Conservation (phyloP, 2,797 vertebrate species). For the Urophycis tenuis region DNA sequence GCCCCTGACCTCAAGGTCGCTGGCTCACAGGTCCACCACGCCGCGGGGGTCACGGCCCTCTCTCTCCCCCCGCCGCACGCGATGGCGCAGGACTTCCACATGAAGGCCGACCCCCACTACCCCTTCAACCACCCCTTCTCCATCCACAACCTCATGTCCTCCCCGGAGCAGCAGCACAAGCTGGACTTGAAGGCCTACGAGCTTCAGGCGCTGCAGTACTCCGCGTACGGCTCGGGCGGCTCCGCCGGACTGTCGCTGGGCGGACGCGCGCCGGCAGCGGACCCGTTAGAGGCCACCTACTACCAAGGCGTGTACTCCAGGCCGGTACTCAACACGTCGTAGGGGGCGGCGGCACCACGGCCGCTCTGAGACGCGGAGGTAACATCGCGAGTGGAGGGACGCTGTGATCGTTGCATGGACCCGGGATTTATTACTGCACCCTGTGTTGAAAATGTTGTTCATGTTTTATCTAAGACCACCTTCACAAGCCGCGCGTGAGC, state of each 20-base stretch:
- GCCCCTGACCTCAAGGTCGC: conserved; percentile 77
- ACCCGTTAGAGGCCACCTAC: conserved; percentile 82
- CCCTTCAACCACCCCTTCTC: conserved; percentile 98
- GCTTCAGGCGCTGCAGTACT: conserved; percentile 78
- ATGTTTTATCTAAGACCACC: background rate
- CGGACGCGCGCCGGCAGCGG: conserved; percentile 58
- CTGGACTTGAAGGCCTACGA: conserved; percentile 98
- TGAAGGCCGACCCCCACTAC: conserved; percentile 94
- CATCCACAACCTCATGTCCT: conserved; percentile 98
- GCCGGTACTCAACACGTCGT: conserved; percentile 96
- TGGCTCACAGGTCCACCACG: conserved; percentile 35
- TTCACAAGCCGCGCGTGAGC: too few species aligned
- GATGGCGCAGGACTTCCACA: conserved; percentile 80
- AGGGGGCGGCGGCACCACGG: conserved; percentile 49
- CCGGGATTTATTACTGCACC: conserved; percentile 53
- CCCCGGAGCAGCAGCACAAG: conserved; percentile 97
- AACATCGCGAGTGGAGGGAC: conserved; percentile 34
- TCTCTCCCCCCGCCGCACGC: conserved; percentile 75
- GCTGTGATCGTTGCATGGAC: conserved; percentile 64
- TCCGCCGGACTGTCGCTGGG: conserved; percentile 38
- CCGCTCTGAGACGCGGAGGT: too few species aligned
- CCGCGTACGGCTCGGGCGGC: conserved; percentile 75
- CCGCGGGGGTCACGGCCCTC: conserved; percentile 77
- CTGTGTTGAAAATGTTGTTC: conserved; percentile 25
- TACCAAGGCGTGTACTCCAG: conserved; percentile 97